A percentile compares a stretch with the other conserved stretches of the same genome.
phyloP scores from a whole-genome alignment of 1,140 invertebrate species.

The Drosophila bipectinata region DNA sequence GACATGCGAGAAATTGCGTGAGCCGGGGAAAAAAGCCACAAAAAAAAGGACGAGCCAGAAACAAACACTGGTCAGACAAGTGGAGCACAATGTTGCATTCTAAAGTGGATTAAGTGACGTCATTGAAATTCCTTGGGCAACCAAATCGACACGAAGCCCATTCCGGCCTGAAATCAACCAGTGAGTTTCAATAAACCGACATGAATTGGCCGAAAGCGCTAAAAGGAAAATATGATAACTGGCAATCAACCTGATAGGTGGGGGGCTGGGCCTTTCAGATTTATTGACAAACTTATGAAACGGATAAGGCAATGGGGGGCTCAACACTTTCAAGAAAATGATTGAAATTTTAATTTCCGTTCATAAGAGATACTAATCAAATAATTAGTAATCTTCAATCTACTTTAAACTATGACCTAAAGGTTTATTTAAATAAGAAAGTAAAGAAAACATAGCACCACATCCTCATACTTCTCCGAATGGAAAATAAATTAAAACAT shows the following conservation, averaged over 20 bases:
- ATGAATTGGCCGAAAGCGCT: constrained; percentile 20
- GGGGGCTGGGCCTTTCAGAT: constrained; percentile 11
- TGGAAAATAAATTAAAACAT: not conserved
- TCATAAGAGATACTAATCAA: not conserved
- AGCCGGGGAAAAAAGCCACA: constrained; percentile 38
- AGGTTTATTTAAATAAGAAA: no score
- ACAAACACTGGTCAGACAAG: constrained; percentile 56
- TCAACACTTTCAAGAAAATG: not conserved
- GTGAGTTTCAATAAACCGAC: constrained; percentile 42
- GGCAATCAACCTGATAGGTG: constrained; percentile 34
- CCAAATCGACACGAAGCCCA: constrained; percentile 48
- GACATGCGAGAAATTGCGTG: constrained; percentile 78
- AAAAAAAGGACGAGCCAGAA: constrained; percentile 4
- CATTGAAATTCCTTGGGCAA: constrained; percentile 64
- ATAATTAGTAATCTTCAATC: not conserved
- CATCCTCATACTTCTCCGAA: not conserved
- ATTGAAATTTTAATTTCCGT: not conserved
- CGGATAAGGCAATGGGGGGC: not conserved
- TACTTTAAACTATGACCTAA: not conserved
- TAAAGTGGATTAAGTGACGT: constrained; percentile 76
- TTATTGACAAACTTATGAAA: constrained; percentile 28
- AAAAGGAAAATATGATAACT: constrained; percentile 48
- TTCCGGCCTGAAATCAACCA: constrained; percentile 24
- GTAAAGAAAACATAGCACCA: not conserved
- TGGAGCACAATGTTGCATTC: constrained; percentile 69